Conservation (phyloP, 2,797 vertebrate genomes). For the Sparidentex hasta region DNA sequence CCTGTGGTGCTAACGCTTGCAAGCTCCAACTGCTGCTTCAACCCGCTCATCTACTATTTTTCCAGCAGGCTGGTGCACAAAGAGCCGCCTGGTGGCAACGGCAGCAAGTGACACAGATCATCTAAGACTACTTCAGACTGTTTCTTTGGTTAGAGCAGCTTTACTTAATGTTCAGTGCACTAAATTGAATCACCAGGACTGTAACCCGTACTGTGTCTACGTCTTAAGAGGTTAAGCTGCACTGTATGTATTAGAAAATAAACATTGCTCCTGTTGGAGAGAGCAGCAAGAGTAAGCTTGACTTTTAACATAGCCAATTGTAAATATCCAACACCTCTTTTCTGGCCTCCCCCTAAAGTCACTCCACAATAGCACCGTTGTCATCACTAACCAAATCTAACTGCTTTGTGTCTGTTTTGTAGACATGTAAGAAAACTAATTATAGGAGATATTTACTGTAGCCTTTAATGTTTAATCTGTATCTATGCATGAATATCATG, state of each 20-base stretch:
- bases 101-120: constrained; percentile 51
- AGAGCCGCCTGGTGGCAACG: constrained; percentile 53
- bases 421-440: too few species aligned
- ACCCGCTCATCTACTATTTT: constrained; percentile 85
- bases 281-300: too few species aligned
- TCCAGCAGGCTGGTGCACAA: constrained; percentile 75
- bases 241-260: neutral
- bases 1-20: constrained; percentile 80
- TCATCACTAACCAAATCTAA: too few species aligned
- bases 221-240: neutral
- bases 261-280: too few species aligned
- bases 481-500: neutral
- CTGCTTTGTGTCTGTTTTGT: too few species aligned
- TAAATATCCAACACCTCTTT: too few species aligned
- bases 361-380: too few species aligned
- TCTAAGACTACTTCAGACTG: neutral
- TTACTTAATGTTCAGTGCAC: neutral
- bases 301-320: too few species aligned
- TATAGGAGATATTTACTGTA: too few species aligned
- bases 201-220: neutral
- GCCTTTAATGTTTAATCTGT: too few species aligned
- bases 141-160: neutral
- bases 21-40: constrained; percentile 85
- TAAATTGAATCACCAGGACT: neutral
- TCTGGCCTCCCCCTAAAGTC: too few species aligned